Base-by-base conservation (phyloP, 2,888 invertebrate species). In the Taenaris catops region DNA sequence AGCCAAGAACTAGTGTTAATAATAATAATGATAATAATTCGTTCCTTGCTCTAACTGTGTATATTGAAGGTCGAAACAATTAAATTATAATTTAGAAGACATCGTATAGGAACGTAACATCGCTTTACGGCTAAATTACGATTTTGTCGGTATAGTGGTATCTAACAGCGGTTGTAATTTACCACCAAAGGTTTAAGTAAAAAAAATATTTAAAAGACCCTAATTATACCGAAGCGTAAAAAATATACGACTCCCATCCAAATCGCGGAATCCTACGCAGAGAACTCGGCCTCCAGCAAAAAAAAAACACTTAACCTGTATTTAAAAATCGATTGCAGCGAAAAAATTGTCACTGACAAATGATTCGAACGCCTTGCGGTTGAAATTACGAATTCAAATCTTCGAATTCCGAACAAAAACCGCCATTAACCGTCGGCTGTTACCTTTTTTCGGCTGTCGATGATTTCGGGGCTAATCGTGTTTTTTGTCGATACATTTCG, bases 321-420 rank as follows among this genome's bases (percentile, higher is more conserved):
- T 84, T 84, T 86, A 84, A 86, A 86, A 86, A 84, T 84, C 86
- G 86, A 86, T 86, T 80, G 83, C 72, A 74, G 66, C 78, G 72
- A 81, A 86, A 81, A 81, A 83, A 84, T 81, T 84, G 86, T 86
- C 86, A 86, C 81, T 84, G 84, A 86, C 86, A 83, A 86, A 86
- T 86, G 86, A 83, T 83, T 79, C 79, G 74, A 79, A 81, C 75
- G 81, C 70, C 79, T 83, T 80, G 86, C 69, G 84, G 84, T 83
- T 69, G 68, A 71, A 84, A 84, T 84, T 80, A 84, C 83, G 83
- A 74, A 84, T 83, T 83, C 86, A 81, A 84, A 86, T 83, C 80
- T 81, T 84, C 68, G 72, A 72, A 71, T 75, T 81, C 72, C 58
- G 69, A 78, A 84, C 81, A 86, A 86, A 84, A 86, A 86, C 78